A percentile compares a stretch with the other conserved stretches of the same genome.
These are phyloP conservation scores for Cydia amplana DNA, from an alignment of 1,140 invertebrate genomes.

Conservation along the genomic window DNA sequence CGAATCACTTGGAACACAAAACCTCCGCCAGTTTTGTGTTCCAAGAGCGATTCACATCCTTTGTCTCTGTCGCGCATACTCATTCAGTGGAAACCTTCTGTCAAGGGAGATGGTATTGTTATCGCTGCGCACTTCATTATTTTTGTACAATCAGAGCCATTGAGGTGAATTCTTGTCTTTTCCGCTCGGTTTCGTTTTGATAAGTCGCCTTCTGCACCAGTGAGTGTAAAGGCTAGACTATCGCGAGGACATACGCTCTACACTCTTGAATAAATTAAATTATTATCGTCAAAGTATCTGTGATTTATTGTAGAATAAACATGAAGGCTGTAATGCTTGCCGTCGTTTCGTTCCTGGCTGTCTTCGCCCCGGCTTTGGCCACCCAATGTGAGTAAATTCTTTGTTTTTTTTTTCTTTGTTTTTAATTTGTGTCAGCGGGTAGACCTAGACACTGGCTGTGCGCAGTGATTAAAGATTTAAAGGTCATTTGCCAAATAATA, in stretches of 20 bases:
- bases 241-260: constrained; percentile 48
- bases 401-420: constrained; percentile 43
- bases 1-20: constrained; percentile 64
- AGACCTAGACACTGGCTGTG: constrained; percentile 34
- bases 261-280: constrained; percentile 43
- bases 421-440: constrained; percentile 25
- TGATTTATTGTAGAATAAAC: constrained; percentile 67
- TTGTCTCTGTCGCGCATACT: constrained; percentile 53
- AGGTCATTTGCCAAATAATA: constrained; percentile 9
- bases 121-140: constrained; percentile 72
- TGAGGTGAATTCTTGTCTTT: constrained; percentile 51
- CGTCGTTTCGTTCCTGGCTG: constrained; percentile 61
- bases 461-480: constrained; percentile 17
- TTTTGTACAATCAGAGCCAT: constrained; percentile 61
- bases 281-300: constrained; percentile 70
- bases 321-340: constrained; percentile 77
- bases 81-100: constrained; percentile 54
- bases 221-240: constrained; percentile 89
- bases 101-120: constrained; percentile 69
- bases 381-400: constrained; percentile 78
- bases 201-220: constrained; percentile 91
- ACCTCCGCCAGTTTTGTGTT: constrained; percentile 57
- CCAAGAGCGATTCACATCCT: constrained; percentile 43
- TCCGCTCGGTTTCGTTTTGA: constrained; percentile 56
- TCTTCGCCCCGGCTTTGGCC: constrained; percentile 61